A percentile compares a stretch with the other conserved stretches of the same genome.
Evolutionary conservation across 1,140 invertebrate genomes (phyloP).

Genomic region (Drosophila repletoides): DNA sequence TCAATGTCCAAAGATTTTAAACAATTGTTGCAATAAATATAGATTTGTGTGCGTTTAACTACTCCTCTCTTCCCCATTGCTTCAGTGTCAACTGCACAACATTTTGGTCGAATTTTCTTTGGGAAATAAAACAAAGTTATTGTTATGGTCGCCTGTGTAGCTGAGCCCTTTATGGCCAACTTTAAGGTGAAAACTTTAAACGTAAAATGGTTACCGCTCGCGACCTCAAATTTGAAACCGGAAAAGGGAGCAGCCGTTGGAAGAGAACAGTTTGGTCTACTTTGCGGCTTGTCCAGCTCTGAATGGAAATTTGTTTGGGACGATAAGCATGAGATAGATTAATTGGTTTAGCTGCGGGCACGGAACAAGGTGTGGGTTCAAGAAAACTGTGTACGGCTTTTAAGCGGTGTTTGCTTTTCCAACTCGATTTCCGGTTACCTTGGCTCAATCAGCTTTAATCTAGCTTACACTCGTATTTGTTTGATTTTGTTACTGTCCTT

Average conservation of each 20-base stretch:
- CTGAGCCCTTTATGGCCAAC: slow-evolving; percentile 17
- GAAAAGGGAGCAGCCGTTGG: slow-evolving; percentile 40
- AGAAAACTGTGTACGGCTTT: slow-evolving; percentile 43
- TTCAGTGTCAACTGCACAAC: slow-evolving; percentile 3
- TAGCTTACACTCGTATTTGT: slow-evolving; percentile 29
- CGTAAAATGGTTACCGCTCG: slow-evolving; percentile 21
- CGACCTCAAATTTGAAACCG: slow-evolving; percentile 34
- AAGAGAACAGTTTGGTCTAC: slow-evolving; percentile 6
- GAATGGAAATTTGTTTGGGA: neutral
- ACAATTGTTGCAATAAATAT: slow-evolving; percentile 49
- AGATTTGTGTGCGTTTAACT: slow-evolving; percentile 33
- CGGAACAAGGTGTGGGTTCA: slow-evolving; percentile 37
- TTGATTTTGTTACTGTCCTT: slow-evolving; percentile 38
- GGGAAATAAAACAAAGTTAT: neutral
- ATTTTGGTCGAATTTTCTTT: slow-evolving; percentile 13
- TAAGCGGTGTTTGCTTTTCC: slow-evolving; percentile 28
- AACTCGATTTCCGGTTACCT: slow-evolving; percentile 47
- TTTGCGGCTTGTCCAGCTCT: slow-evolving; percentile 1
- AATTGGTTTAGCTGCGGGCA: slow-evolving; percentile 57
- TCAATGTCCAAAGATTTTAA: slow-evolving; percentile 31
- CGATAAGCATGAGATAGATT: slow-evolving; percentile 52
- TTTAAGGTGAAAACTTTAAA: slow-evolving; percentile 49
- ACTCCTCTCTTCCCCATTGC: slow-evolving; percentile 14
- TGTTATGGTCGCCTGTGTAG: neutral
- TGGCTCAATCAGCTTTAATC: slow-evolving; percentile 63